phyloP scores from a whole-genome alignment of 2,797 vertebrate genomes.

The Chaetophractus vellerosus region DNA sequence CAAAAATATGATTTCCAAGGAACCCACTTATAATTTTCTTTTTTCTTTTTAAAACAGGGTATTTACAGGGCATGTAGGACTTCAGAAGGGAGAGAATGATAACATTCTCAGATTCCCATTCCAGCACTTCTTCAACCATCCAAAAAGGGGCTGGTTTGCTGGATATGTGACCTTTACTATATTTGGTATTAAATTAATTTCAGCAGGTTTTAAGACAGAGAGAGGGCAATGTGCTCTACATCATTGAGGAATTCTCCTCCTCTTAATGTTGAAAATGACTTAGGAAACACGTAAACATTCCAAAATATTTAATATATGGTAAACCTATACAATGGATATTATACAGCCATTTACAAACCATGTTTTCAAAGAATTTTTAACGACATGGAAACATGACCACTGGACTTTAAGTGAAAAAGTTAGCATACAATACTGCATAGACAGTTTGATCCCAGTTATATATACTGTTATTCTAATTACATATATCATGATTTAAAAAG shows the following conservation, averaged over 20 bases:
- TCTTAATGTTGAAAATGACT: background rate
- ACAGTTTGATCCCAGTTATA: background rate
- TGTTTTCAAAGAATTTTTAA: conserved; percentile 32
- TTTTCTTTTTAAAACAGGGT: conserved; percentile 13
- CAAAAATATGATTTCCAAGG: conserved; percentile 17
- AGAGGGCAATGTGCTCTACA: background rate
- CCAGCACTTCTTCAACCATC: too few relatives aligned
- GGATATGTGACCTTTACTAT: background rate
- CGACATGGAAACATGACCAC: background rate
- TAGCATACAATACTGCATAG: background rate
- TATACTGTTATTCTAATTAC: background rate
- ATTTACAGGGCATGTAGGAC: background rate
- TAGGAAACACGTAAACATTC: background rate
- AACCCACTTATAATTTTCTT: background rate
- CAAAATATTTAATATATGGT: background rate
- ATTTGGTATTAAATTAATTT: background rate
- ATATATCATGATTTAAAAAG: background rate
- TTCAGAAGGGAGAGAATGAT: background rate
- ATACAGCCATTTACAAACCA: background rate
- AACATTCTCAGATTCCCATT: background rate
- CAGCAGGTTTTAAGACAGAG: background rate
- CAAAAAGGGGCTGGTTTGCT: background rate
- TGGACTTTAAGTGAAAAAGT: background rate
- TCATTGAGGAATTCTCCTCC: background rate
- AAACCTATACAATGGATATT: background rate